Percentiles rank a stretch among this genome's conserved stretches.
These are phyloP conservation scores for Gymnarchus niloticus DNA, from an alignment of 2,113 vertebrate species.

Conservation along the genomic window DNA sequence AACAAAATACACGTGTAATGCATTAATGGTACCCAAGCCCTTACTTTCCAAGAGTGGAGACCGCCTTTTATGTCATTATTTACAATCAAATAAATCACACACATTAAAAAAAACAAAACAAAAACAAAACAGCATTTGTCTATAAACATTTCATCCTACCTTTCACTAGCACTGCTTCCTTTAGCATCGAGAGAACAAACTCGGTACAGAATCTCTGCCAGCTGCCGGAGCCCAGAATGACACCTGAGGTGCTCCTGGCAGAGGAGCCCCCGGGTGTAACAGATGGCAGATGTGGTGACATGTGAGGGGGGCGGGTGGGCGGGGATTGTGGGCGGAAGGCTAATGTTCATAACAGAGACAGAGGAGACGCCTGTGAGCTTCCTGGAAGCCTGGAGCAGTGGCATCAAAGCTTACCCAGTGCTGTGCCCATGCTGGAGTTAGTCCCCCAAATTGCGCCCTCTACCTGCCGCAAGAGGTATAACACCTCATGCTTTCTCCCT, in stretches of 20 bases:
- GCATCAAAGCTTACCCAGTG: neutral
- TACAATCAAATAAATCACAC: neutral
- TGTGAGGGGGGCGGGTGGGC: too few species aligned
- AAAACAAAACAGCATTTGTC: neutral
- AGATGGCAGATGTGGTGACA: neutral
- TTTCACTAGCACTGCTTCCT: too few species aligned
- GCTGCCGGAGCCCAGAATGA: neutral
- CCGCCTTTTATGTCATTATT: neutral
- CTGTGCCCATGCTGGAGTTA: neutral
- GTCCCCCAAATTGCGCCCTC: neutral
- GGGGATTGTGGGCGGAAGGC: neutral
- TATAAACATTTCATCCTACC: neutral
- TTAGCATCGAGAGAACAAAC: neutral
- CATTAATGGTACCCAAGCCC: conserved; percentile 12
- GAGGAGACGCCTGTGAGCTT: neutral
- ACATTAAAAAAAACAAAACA: neutral
- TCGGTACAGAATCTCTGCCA: neutral
- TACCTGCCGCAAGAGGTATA: neutral
- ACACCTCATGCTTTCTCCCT: neutral
- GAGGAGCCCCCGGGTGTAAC: neutral
- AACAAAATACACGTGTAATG: neutral
- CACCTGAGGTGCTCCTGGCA: neutral
- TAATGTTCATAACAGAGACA: neutral
- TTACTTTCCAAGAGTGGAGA: neutral
- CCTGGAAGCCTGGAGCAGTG: neutral